Conservation (phyloP, 2,113 vertebrate species). For the Scolopax mira region DNA sequence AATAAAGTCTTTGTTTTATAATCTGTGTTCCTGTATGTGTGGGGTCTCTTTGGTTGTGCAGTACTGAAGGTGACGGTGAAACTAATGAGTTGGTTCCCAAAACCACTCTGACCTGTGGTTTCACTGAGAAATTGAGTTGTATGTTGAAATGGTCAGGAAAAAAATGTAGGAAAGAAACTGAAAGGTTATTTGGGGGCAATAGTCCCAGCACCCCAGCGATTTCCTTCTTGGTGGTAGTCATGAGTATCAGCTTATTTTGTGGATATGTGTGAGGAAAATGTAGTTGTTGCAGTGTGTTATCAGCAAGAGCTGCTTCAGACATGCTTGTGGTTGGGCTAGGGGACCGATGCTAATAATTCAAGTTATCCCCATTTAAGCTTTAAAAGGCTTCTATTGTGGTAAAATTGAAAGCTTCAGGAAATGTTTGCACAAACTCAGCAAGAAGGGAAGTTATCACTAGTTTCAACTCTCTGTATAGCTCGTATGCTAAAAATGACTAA, state of each 20-base stretch:
- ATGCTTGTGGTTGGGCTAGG: slow-evolving; percentile 52
- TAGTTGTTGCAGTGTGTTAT: slow-evolving; percentile 26
- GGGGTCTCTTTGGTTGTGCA: not conserved
- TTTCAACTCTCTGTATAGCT: not conserved
- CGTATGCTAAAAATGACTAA: not conserved
- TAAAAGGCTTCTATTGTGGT: slow-evolving; percentile 49
- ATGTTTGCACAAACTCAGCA: slow-evolving; percentile 36
- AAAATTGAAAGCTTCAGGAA: slow-evolving; percentile 51
- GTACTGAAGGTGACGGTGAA: not conserved
- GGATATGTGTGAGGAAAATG: not conserved
- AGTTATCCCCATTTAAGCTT: slow-evolving; percentile 32
- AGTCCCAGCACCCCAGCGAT: not conserved
- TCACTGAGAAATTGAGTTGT: not conserved
- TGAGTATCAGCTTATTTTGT: not conserved
- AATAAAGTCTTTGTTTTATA: not conserved
- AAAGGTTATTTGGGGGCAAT: not conserved
- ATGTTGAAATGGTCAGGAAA: not conserved
- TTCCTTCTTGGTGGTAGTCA: not conserved
- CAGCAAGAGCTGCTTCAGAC: slow-evolving; percentile 31
- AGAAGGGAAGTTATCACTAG: slow-evolving; percentile 17
- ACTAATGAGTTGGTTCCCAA: not conserved
- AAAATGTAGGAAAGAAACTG: not conserved
- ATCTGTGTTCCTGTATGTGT: not conserved
- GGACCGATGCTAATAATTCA: slow-evolving; percentile 50
- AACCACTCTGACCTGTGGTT: not conserved